A percentile compares a stretch with the other conserved stretches of the same genome.
phyloP scores from a whole-genome alignment of 2,113 vertebrate genomes.

The Corapipo altera region DNA sequence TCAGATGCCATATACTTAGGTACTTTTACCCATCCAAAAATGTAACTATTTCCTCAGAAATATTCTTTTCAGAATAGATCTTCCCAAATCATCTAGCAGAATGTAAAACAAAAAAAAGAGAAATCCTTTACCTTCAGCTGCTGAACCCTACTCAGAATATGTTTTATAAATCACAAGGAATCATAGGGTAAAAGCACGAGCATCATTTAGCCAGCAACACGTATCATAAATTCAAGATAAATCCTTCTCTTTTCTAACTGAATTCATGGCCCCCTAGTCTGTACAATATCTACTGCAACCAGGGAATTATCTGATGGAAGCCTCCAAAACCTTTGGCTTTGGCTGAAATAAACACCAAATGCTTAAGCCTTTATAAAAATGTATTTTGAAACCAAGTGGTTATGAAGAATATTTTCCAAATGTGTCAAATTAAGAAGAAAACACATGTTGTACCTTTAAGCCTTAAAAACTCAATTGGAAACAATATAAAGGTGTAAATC shows the following conservation, averaged over 20 bases:
- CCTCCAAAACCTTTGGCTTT: neutral
- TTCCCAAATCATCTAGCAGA: neutral
- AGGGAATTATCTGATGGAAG: neutral
- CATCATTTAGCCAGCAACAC: slow-evolving; percentile 46
- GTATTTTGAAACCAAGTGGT: neutral
- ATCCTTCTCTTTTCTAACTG: neutral
- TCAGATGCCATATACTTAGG: neutral
- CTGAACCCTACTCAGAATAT: neutral
- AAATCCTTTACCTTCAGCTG: neutral
- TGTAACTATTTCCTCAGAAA: neutral
- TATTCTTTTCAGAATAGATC: neutral
- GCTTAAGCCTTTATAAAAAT: neutral
- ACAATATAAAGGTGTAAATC: neutral
- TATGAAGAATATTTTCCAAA: neutral
- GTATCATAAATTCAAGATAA: slow-evolving; percentile 24
- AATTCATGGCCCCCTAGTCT: neutral
- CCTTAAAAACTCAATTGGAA: neutral
- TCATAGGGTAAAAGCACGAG: neutral
- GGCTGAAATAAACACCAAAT: neutral
- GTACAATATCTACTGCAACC: neutral
- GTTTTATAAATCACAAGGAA: slow-evolving; percentile 5
- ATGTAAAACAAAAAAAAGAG: slow-evolving; percentile 4
- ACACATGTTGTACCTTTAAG: neutral
- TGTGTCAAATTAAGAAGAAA: neutral
- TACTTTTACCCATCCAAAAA: neutral